Evolutionary conservation across 1,140 invertebrate genomes (phyloP), one percentile per base, ranked within the genome.

Genomic region (Hirudo medicinalis): DNA sequence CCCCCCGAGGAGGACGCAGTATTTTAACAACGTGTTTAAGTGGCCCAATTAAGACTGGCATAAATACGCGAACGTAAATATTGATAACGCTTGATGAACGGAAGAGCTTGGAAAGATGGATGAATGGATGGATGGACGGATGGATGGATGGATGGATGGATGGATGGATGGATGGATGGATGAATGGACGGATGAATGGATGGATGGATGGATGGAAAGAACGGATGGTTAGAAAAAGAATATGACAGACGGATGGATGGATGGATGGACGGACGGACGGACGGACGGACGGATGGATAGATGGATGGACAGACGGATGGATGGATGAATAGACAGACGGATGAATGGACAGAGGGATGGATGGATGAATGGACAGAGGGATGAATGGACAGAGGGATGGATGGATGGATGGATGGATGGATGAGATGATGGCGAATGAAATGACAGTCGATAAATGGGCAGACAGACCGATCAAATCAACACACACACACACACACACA

Each of bases 121-220:
- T 63, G 57, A 63, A n/a, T 63, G 57, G 29, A 13, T 63, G 19
- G 57, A 63, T 63, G 29, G 57, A 63, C 19, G 11, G 29, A 13
- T 20, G 57, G 29, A 63, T 63, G 20, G 29, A n/a, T 63, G 57
- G 29, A 63, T 63, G 29, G 29, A 32, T 63, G 57, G 57, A 63
- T 25, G 57, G 57, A 25, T n/a, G 29, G 2, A 63, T 22, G 8
- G 57, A 63, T 20, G 57, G 57, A 11, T 63, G 29, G 15, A 63
- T 6, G 57, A 15, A n/a, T 63, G 57, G 57, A 63, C 17, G 57
- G 57, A 25, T 20, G 6, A 11, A 25, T 11, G 15, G 19, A 32
- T 8, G 15, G 29, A 22, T 15, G 19, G 29, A 63, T 19, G 57
- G 6, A 19, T 57, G 54, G 54, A 63, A 19, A n/a, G n/a, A n/a